These are phyloP conservation scores for Channa striata DNA, from an alignment of 2,797 vertebrate species.

Conservation along the genomic window DNA sequence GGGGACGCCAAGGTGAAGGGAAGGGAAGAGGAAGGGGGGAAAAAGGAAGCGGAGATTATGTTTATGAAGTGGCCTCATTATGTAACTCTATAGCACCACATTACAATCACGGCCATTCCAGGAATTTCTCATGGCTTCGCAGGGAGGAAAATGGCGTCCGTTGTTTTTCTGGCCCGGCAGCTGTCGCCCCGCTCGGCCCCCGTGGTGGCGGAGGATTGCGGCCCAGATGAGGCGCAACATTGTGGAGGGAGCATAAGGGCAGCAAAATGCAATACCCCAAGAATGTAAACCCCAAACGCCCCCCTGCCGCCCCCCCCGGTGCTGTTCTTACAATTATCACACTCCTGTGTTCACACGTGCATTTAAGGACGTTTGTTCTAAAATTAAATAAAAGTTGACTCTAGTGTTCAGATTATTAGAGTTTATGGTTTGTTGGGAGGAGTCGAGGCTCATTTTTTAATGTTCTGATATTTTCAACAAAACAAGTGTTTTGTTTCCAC, in stretches of 20 bases:
- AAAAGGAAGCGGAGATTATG: conserved; percentile 71
- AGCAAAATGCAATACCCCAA: conserved; percentile 72
- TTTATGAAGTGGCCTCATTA: conserved; percentile 69
- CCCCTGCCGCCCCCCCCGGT: not conserved
- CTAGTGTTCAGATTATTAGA: not conserved
- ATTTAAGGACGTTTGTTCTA: not conserved
- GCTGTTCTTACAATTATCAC: conserved; percentile 59
- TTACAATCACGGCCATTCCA: conserved; percentile 74
- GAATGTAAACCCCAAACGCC: conserved; percentile 59
- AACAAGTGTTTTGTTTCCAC: too few relatives aligned
- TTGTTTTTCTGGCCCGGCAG: conserved; percentile 76
- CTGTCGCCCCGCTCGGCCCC: conserved; percentile 71
- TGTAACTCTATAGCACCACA: conserved; percentile 77
- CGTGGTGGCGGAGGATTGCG: conserved; percentile 48
- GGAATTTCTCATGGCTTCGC: conserved; percentile 67
- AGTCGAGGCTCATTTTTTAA: not conserved
- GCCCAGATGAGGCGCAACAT: conserved; percentile 69
- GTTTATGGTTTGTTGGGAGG: not conserved
- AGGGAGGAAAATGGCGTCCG: conserved; percentile 56
- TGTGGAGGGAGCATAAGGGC: conserved; percentile 71
- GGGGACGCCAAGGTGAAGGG: conserved; percentile 51
- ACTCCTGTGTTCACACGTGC: conserved; percentile 27
- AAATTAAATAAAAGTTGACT: not conserved
- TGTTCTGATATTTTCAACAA: not conserved
- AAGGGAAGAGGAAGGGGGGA: conserved; percentile 56